Percentiles rank a stretch among this genome's conserved stretches.
phyloP scores from a whole-genome alignment of 2,113 vertebrate genomes.

The Gasterosteus nipponicus region DNA sequence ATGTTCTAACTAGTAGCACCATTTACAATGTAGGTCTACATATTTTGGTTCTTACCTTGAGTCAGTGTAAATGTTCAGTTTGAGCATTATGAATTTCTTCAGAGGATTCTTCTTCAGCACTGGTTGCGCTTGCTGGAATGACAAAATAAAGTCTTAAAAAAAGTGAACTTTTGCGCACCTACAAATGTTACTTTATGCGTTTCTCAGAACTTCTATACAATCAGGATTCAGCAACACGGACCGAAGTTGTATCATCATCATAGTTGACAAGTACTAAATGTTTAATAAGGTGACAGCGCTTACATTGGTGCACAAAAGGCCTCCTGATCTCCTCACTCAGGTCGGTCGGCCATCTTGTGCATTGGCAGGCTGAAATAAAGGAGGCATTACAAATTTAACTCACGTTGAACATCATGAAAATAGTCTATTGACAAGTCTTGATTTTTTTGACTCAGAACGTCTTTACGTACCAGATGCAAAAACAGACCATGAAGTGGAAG shows the following conservation, averaged over 20 bases:
- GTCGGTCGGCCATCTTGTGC: constrained; percentile 98
- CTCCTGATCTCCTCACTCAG: constrained; percentile 93
- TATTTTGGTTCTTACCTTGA: constrained; percentile 81
- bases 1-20: constrained; percentile 29
- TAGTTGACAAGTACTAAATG: background rate
- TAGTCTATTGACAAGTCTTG: accelerated
- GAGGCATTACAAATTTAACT: background rate
- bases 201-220: constrained; percentile 78
- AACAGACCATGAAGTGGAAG: constrained; percentile 85
- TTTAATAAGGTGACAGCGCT: constrained; percentile 11
- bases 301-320: constrained; percentile 92
- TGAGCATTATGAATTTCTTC: constrained; percentile 98
- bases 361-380: constrained; percentile 87
- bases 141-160: background rate
- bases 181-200: background rate
- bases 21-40: constrained; percentile 59
- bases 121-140: constrained; percentile 87
- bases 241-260: constrained; percentile 81
- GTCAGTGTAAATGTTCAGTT: constrained; percentile 93
- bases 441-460: constrained; percentile 77
- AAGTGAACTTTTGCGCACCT: background rate
- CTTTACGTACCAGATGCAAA: constrained; percentile 78
- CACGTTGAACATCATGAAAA: background rate
- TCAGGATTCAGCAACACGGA: constrained; percentile 84
- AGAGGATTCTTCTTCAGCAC: constrained; percentile 98